A percentile compares a stretch with the other conserved stretches of the same genome.
Evolutionary conservation across 2,113 vertebrate genomes (phyloP).

Genomic region (Rhinolophus ferrumequinum): DNA sequence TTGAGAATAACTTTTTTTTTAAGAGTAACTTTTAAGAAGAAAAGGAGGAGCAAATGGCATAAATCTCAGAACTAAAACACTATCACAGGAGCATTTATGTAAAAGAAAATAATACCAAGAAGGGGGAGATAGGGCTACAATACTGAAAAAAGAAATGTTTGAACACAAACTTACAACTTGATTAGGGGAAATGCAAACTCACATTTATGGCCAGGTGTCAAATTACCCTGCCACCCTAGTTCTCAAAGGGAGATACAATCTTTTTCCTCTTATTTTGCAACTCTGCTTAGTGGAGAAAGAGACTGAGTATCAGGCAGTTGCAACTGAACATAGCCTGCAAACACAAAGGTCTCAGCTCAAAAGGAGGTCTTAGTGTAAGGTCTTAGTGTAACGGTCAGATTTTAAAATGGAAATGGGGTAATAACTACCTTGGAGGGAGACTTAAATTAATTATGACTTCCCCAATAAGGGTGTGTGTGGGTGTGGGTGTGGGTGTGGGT

Average conservation of each 20-base stretch:
- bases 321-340: neutral
- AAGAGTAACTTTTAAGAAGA: neutral
- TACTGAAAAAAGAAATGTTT: neutral
- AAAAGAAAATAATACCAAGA: slow-evolving; percentile 1
- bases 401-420: neutral
- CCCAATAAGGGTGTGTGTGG: neutral
- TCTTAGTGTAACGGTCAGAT: neutral
- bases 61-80: slow-evolving; percentile 25
- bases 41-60: neutral
- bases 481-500: too few relatives aligned
- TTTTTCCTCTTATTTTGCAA: neutral
- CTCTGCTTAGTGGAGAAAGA: neutral
- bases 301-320: neutral
- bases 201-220: neutral
- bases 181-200: neutral
- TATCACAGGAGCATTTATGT: neutral
- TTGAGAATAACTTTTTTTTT: neutral
- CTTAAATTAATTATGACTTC: neutral
- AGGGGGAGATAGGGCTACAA: neutral
- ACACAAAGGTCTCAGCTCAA: neutral
- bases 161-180: neutral
- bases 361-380: neutral
- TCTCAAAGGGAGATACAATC: neutral
- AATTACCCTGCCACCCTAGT: neutral
- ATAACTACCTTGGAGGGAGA: neutral